Percentiles rank a stretch among this genome's conserved stretches.
phyloP scores from a whole-genome alignment of 2,797 vertebrate species.

The Propithecus deckenii region DNA sequence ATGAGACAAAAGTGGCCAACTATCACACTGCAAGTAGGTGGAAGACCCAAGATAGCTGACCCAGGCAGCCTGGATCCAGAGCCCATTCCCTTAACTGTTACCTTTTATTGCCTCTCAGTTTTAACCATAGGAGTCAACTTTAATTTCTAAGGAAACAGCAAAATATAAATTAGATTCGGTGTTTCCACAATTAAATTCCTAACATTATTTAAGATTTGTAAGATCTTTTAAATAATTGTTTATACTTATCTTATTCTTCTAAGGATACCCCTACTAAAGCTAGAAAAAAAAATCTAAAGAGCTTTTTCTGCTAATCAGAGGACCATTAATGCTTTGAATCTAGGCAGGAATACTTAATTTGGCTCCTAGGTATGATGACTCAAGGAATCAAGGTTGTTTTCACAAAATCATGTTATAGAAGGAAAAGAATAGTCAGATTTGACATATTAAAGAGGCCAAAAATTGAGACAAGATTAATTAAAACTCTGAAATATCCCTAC shows the following conservation, averaged over 20 bases:
- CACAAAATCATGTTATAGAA: neutral
- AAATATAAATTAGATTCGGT: neutral
- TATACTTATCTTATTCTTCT: neutral
- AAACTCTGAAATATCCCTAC: neutral
- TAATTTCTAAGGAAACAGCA: neutral
- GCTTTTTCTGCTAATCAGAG: neutral
- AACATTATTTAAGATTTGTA: neutral
- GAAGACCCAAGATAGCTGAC: neutral
- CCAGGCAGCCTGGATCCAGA: rapidly evolving
- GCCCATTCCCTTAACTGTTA: rapidly evolving
- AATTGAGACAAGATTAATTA: neutral
- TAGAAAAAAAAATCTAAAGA: neutral
- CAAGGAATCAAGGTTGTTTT: neutral
- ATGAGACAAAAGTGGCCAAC: neutral
- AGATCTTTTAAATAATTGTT: neutral
- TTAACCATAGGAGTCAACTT: neutral
- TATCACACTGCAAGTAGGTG: neutral
- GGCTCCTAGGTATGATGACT: neutral
- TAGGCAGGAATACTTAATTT: neutral
- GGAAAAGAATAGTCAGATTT: neutral
- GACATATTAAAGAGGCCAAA: neutral
- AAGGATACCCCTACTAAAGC: neutral
- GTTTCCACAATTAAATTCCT: neutral
- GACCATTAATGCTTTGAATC: neutral
- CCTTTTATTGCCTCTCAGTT: neutral